Percentiles rank a stretch among this genome's conserved stretches.
These are phyloP conservation scores for Clinocottus analis DNA, from an alignment of 2,113 vertebrate species.

Conservation along the genomic window DNA sequence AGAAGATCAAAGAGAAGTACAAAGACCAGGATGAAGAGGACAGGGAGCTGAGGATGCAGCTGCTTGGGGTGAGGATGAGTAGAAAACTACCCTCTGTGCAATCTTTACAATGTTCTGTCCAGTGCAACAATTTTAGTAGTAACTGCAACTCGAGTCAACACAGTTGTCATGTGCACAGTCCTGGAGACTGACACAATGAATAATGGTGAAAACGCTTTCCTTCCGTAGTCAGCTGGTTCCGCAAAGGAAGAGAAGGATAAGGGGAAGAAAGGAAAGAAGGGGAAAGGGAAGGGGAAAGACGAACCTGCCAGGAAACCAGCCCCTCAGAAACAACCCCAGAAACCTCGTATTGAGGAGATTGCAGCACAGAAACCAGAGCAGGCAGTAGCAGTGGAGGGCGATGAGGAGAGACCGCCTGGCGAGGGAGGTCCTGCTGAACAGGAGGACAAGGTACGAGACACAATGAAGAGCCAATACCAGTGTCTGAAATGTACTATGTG, in stretches of 20 bases:
- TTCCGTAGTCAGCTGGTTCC: conserved; percentile 88
- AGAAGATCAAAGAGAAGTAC: conserved; percentile 99
- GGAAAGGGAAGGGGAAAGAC: conserved; percentile 90
- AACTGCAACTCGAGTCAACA: not conserved
- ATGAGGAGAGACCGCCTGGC: conserved; percentile 64
- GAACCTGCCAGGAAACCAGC: conserved; percentile 81
- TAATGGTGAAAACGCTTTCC: not conserved
- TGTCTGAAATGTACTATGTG: not conserved
- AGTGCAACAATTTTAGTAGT: too few relatives aligned
- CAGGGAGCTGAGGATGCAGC: conserved; percentile 95
- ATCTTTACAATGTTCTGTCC: not conserved
- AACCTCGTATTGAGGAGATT: conserved; percentile 47
- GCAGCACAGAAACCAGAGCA: conserved; percentile 65
- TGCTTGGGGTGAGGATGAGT: conserved; percentile 89
- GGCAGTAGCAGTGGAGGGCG: conserved; percentile 52
- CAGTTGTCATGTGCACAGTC: not conserved
- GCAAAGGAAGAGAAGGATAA: conserved; percentile 91
- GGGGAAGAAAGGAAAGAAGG: conserved; percentile 90
- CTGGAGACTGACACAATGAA: not conserved
- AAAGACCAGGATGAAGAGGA: conserved; percentile 99
- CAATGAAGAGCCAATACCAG: not conserved
- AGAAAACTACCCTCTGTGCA: not conserved
- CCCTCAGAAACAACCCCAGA: conserved; percentile 80
- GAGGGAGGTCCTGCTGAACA: conserved; percentile 75
- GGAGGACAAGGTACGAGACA: conserved; percentile 86